phyloP scores from a whole-genome alignment of 2,113 vertebrate genomes.

The Saccopteryx bilineata region DNA sequence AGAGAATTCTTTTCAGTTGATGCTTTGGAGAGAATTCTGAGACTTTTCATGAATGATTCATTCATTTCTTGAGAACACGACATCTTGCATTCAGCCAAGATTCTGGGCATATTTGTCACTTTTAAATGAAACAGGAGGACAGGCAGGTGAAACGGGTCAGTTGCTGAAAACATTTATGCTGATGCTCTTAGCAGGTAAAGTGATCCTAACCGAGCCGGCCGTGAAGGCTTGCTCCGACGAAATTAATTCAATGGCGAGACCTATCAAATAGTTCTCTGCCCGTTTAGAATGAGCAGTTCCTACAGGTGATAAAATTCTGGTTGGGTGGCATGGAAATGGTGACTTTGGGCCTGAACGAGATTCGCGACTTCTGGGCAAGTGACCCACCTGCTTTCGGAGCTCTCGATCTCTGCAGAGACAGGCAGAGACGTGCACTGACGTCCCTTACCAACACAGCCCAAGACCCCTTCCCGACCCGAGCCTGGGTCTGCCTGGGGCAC shows the following conservation, averaged over 20 bases:
- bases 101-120: background rate
- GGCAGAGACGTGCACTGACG: background rate
- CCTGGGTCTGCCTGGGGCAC: background rate
- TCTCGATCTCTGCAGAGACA: constrained; percentile 29
- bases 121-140: constrained; percentile 49
- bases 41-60: constrained; percentile 68
- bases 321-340: background rate
- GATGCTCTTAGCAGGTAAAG: constrained; percentile 35
- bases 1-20: constrained; percentile 67
- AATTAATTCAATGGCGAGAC: constrained; percentile 49
- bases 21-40: constrained; percentile 57
- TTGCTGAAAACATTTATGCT: constrained; percentile 8
- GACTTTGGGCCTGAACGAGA: background rate
- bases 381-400: background rate
- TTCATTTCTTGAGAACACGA: constrained; percentile 45
- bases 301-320: constrained; percentile 57
- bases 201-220: constrained; percentile 34
- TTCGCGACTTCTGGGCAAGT: background rate
- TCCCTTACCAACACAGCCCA: background rate
- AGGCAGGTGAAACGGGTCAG: background rate
- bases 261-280: background rate
- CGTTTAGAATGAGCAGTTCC: constrained; percentile 46
- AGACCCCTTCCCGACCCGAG: background rate
- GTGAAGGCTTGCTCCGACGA: constrained; percentile 34
- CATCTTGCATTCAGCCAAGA: background rate